phyloP scores from a whole-genome alignment of 2,797 vertebrate genomes.

The Dryobates pubescens region DNA sequence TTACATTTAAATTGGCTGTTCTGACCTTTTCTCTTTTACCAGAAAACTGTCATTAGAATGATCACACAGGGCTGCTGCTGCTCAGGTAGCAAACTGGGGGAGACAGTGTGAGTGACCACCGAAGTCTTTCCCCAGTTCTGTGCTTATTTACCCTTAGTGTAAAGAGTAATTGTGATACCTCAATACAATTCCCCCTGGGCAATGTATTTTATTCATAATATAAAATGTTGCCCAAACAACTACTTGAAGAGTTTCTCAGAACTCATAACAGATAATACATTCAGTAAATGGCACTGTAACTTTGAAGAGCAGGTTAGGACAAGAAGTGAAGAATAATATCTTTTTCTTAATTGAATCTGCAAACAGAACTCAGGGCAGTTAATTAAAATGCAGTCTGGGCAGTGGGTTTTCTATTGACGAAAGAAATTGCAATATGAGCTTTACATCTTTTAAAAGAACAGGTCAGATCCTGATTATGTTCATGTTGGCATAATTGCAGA shows the following conservation, averaged over 20 bases:
- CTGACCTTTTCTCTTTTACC: background rate
- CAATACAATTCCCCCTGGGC: background rate
- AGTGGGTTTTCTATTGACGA: constrained; percentile 37
- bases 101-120: background rate
- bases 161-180: background rate
- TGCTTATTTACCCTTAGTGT: background rate
- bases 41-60: background rate
- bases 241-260: background rate
- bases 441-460: constrained; percentile 20
- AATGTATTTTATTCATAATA: background rate
- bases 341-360: constrained; percentile 23
- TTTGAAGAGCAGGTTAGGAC: constrained; percentile 2
- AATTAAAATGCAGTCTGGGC: constrained; percentile 18
- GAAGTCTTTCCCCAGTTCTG: background rate
- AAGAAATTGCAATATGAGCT: constrained; percentile 1
- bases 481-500: background rate
- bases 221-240: background rate
- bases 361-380: background rate
- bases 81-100: background rate
- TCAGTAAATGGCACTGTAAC: background rate
- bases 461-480: constrained; percentile 8
- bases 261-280: background rate
- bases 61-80: background rate
- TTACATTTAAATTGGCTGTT: background rate
- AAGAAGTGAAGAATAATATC: background rate